Percentiles rank a stretch among this genome's conserved stretches.
Conservation (phyloP, 2,888 invertebrate species). For the Lathronympha strigana region DNA sequence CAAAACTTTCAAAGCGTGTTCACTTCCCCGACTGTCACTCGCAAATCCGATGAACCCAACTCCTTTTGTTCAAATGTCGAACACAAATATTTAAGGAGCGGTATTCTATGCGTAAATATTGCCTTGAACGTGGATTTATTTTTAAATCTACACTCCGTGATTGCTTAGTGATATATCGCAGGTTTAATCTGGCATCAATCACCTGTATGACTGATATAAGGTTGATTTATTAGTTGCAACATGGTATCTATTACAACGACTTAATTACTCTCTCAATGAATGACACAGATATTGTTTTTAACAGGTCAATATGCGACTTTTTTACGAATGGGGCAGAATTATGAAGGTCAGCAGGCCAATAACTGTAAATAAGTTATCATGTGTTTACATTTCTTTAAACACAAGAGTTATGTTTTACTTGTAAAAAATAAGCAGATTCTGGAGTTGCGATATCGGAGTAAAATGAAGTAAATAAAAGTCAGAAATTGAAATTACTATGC, state of each 20-base stretch:
- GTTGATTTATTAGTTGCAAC: conserved; percentile 14
- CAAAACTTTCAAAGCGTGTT: not conserved
- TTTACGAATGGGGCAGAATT: not conserved
- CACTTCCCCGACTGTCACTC: not conserved
- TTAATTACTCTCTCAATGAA: not conserved
- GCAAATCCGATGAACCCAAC: conserved; percentile 1
- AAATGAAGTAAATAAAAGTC: no score
- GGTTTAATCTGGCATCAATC: conserved; percentile 7
- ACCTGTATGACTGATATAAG: not conserved
- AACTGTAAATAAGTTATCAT: no score
- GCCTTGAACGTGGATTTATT: conserved; percentile 35
- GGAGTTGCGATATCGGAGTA: no score
- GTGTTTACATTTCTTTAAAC: no score
- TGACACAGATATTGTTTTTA: not conserved
- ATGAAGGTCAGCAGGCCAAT: conserved; percentile 19
- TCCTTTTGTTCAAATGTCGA: conserved; percentile 22
- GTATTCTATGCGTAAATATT: conserved; percentile 13
- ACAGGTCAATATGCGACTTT: not conserved
- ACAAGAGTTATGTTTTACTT: no score
- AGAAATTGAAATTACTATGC: no score
- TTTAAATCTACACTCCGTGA: conserved; percentile 23
- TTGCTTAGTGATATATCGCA: conserved; percentile 4
- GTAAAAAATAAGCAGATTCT: no score
- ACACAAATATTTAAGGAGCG: conserved; percentile 18
- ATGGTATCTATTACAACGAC: not conserved